These are phyloP conservation scores for Charaxes varanes DNA, from an alignment of 1,140 invertebrate species.

Conservation along the genomic window DNA sequence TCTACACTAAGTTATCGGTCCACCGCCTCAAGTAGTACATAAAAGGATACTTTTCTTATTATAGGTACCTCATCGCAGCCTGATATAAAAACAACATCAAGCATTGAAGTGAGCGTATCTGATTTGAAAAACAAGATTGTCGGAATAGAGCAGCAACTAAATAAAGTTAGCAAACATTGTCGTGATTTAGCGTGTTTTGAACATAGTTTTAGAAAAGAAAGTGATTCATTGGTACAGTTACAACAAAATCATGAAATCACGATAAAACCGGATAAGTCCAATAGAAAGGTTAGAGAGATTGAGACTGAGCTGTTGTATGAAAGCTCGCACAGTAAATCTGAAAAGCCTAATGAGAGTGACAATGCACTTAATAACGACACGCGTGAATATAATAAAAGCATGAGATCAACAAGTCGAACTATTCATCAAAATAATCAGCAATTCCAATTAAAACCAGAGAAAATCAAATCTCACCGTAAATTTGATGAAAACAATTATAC, in stretches of 20 bases:
- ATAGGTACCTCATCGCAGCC: constrained; percentile 44
- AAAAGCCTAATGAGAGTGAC: constrained; percentile 30
- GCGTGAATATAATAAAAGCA: constrained; percentile 14
- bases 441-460: constrained; percentile 15
- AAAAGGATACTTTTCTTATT: constrained; percentile 13
- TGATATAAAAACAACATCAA: constrained; percentile 45
- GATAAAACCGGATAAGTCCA: constrained; percentile 18
- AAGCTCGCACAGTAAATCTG: constrained; percentile 24
- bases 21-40: too few species aligned
- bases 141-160: constrained; percentile 44
- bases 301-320: constrained; percentile 44
- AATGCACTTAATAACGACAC: constrained; percentile 5
- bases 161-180: constrained; percentile 43
- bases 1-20: too few species aligned
- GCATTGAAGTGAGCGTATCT: constrained; percentile 40
- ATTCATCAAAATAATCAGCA: constrained; percentile 8
- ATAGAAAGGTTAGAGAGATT: constrained; percentile 13
- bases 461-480: not conserved
- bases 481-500: constrained; percentile 11
- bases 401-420: constrained; percentile 1
- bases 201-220: constrained; percentile 20
- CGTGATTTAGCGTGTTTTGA: constrained; percentile 28
- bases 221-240: not conserved
- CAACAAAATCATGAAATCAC: constrained; percentile 3
- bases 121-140: constrained; percentile 50